These are phyloP conservation scores for Anastrepha ludens DNA, from an alignment of 1,140 invertebrate species.

Conservation along the genomic window DNA sequence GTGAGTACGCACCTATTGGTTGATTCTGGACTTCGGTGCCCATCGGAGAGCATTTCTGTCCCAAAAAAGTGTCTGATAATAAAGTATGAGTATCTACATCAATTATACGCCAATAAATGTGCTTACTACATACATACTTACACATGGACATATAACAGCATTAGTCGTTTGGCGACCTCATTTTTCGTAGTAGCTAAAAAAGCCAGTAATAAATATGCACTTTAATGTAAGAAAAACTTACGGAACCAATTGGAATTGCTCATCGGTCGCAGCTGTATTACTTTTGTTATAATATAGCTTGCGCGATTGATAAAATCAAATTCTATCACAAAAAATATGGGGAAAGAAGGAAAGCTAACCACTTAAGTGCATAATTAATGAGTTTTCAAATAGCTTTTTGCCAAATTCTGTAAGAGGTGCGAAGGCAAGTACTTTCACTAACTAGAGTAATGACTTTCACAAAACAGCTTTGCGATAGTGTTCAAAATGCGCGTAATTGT, in stretches of 20 bases:
- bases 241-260: background rate
- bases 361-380: conserved; percentile 1
- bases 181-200: too few relatives aligned
- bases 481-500: too few relatives aligned
- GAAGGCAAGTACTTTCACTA: background rate
- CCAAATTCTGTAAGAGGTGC: background rate
- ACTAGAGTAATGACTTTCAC: background rate
- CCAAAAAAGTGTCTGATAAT: too few relatives aligned
- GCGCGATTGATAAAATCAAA: background rate
- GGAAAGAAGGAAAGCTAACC: background rate
- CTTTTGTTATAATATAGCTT: conserved; percentile 8
- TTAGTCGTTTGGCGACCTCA: too few relatives aligned
- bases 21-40: too few relatives aligned
- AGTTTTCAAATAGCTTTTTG: background rate
- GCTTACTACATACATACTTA: too few relatives aligned
- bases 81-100: too few relatives aligned
- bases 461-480: background rate
- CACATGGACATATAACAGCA: too few relatives aligned
- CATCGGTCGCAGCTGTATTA: background rate
- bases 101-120: too few relatives aligned
- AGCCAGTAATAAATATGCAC: too few relatives aligned
- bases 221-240: background rate
- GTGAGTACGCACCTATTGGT: too few relatives aligned
- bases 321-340: background rate
- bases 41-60: too few relatives aligned